phyloP scores from a whole-genome alignment of 92 coral and sea anemone genomes.

The Isaurus tuberculatus region DNA sequence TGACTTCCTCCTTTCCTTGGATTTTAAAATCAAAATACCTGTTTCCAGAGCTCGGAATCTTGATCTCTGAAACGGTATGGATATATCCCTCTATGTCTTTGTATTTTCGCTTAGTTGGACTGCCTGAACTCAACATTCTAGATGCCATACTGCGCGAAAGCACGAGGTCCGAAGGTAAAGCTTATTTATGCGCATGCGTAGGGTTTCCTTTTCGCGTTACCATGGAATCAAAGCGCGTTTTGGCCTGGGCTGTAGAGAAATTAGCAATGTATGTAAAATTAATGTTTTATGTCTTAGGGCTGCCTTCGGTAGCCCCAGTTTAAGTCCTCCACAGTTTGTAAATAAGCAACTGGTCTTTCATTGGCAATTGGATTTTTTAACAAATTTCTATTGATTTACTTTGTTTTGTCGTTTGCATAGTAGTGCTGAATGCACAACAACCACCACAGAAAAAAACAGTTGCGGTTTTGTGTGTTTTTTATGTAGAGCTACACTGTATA shows the following conservation, averaged over 20 bases:
- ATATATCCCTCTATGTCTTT: constrained; percentile 51
- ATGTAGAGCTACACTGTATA: constrained; percentile 40
- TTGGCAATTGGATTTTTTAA: constrained; percentile 41
- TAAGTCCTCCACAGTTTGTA: constrained; percentile 24
- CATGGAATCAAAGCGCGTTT: constrained; percentile 25
- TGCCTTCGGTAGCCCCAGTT: constrained; percentile 49
- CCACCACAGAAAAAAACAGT: constrained; percentile 7
- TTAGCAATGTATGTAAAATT: constrained; percentile 34
- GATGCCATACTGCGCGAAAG: constrained; percentile 30
- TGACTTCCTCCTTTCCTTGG: constrained; percentile 41
- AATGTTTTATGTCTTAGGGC: constrained; percentile 23
- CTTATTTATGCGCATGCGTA: constrained; percentile 30
- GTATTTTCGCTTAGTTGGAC: constrained; percentile 47
- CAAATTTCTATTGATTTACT: constrained; percentile 52
- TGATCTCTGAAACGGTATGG: constrained; percentile 51
- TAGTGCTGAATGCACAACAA: constrained; percentile 41
- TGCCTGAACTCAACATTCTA: constrained; percentile 33
- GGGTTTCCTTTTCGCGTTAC: constrained; percentile 24
- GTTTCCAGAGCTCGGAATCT: constrained; percentile 14
- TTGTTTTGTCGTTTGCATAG: constrained; percentile 46
- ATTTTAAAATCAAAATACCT: constrained; percentile 10
- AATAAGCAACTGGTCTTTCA: constrained; percentile 38
- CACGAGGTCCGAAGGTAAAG: constrained; percentile 32
- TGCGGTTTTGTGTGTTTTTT: constrained; percentile 22
- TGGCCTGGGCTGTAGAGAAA: constrained; percentile 54